A percentile compares a stretch with the other conserved stretches of the same genome.
Conservation (phyloP, 64 coral and sea anemone species). For the Actinia tenebrosa region DNA sequence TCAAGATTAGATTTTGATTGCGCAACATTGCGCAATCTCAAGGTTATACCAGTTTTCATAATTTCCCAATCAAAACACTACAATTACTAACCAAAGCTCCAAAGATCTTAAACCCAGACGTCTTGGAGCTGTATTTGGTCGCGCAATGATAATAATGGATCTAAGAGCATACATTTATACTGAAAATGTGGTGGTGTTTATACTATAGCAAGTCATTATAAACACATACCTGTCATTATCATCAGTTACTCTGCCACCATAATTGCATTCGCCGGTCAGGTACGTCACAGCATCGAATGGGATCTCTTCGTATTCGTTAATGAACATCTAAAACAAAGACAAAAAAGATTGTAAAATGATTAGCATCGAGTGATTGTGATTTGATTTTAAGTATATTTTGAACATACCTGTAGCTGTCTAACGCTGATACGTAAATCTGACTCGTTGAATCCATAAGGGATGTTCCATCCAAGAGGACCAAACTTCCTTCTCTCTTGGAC, state of each 20-base stretch:
- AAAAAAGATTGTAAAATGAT: background rate
- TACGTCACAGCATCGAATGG: slow-evolving; percentile 91
- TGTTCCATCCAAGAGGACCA: slow-evolving; percentile 98
- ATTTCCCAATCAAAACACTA: too few relatives aligned
- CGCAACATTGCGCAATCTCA: too few relatives aligned
- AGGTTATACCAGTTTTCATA: too few relatives aligned
- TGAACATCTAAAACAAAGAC: slow-evolving; percentile 73
- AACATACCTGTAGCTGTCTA: slow-evolving; percentile 81
- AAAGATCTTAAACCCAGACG: too few relatives aligned
- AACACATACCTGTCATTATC: slow-evolving; percentile 75
- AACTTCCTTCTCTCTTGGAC: slow-evolving; percentile 97
- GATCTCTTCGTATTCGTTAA: slow-evolving; percentile 94
- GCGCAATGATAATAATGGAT: too few relatives aligned
- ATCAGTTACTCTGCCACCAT: slow-evolving; percentile 95
- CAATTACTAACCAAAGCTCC: too few relatives aligned
- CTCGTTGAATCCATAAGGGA: slow-evolving; percentile 98
- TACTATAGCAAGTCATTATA: background rate
- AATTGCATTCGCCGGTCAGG: slow-evolving; percentile 95
- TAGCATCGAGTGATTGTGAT: too few relatives aligned
- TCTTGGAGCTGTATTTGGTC: too few relatives aligned
- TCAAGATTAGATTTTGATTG: too few relatives aligned
- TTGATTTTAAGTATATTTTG: background rate
- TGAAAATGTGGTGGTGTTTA: too few relatives aligned
- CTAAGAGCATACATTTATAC: too few relatives aligned
- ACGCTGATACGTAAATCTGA: slow-evolving; percentile 96